phyloP scores from a whole-genome alignment of 53 echinoderm and acorn worm species.

The Henricia sp. region DNA sequence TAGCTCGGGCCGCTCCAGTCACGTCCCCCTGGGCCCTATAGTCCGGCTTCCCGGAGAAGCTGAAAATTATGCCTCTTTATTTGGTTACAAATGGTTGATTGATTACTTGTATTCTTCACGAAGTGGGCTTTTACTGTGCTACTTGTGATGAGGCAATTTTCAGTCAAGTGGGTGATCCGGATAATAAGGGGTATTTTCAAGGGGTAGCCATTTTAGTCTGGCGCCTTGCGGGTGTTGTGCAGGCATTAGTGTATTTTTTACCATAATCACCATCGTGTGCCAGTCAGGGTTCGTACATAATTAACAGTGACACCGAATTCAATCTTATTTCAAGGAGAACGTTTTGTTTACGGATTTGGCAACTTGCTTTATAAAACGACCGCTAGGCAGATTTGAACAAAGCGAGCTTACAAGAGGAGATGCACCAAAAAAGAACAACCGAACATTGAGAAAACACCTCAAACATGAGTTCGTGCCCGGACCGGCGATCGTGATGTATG shows the following conservation, averaged over 20 bases:
- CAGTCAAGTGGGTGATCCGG: not conserved
- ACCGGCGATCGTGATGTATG: too few relatives aligned
- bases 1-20: not conserved
- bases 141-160: constrained; percentile 34
- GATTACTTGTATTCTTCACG: constrained; percentile 43
- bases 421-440: not conserved
- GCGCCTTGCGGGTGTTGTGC: not conserved
- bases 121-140: constrained; percentile 20
- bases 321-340: not conserved
- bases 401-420: too few relatives aligned
- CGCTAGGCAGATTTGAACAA: too few relatives aligned
- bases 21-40: constrained; percentile 8
- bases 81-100: constrained; percentile 56
- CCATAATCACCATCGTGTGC: not conserved
- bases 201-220: not conserved
- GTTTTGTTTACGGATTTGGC: too few relatives aligned
- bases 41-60: not conserved
- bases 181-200: not conserved
- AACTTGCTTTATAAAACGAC: too few relatives aligned
- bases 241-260: not conserved
- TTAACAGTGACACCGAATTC: constrained; percentile 11
- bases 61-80: not conserved
- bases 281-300: constrained; percentile 8
- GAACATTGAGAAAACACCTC: not conserved
- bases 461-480: not conserved